A percentile compares a stretch with the other conserved stretches of the same genome.
These are phyloP conservation scores for Cepaea nemoralis DNA, from an alignment of 1,140 invertebrate species.

Conservation along the genomic window DNA sequence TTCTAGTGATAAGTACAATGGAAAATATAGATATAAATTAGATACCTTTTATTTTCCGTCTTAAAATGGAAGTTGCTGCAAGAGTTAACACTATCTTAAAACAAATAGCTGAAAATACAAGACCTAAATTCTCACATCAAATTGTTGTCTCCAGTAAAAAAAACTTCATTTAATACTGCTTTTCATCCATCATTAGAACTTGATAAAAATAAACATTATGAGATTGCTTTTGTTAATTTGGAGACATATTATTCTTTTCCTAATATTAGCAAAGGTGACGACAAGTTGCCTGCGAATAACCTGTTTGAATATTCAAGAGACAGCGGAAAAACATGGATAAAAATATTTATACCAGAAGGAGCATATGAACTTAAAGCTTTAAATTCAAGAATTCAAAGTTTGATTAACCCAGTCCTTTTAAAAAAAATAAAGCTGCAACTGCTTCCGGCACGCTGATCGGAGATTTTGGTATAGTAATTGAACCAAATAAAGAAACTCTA, in stretches of 20 bases:
- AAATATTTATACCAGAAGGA: background rate
- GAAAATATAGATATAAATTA: too few relatives aligned
- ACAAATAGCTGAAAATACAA: background rate
- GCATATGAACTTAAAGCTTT: background rate
- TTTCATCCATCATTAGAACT: background rate
- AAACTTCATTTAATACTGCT: background rate
- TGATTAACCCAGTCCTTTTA: background rate
- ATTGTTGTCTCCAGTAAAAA: background rate
- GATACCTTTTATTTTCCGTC: too few relatives aligned
- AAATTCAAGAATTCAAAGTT: background rate
- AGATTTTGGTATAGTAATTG: background rate
- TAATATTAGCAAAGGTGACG: background rate
- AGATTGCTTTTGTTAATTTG: background rate
- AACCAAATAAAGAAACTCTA: background rate
- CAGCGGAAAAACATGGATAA: background rate
- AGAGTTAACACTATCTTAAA: too few relatives aligned
- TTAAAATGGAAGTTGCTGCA: too few relatives aligned
- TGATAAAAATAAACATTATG: constrained; percentile 4
- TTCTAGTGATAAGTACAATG: too few relatives aligned
- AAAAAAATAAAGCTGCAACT: too few relatives aligned
- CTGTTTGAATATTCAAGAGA: background rate
- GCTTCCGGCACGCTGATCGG: too few relatives aligned
- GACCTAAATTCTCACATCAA: background rate
- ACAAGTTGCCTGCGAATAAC: background rate
- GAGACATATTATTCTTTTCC: background rate